These are phyloP conservation scores for Panthera tigris DNA, from an alignment of 2,113 vertebrate species.

Conservation along the genomic window DNA sequence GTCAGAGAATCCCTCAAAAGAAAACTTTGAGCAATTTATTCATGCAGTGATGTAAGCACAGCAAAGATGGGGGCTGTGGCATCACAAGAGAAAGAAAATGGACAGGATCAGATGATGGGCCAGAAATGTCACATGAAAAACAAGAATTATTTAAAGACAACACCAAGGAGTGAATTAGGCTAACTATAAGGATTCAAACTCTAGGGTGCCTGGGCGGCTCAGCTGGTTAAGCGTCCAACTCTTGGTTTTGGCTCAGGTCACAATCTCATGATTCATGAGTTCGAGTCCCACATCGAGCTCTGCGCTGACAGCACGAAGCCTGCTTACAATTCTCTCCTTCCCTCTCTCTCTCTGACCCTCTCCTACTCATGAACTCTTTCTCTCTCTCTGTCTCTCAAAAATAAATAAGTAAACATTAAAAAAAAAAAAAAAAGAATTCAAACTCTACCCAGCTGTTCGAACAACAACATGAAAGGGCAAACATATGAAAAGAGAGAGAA, in stretches of 20 bases:
- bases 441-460: neutral
- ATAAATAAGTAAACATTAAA: too few relatives aligned
- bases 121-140: neutral
- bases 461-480: neutral
- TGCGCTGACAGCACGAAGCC: too few relatives aligned
- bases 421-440: neutral
- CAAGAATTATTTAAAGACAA: neutral
- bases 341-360: too few relatives aligned
- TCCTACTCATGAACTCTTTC: too few relatives aligned
- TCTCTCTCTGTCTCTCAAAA: too few relatives aligned
- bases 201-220: neutral
- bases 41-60: rapidly evolving
- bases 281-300: too few relatives aligned
- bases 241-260: too few relatives aligned
- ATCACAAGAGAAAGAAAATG: neutral
- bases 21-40: neutral
- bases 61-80: rapidly evolving
- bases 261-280: too few relatives aligned
- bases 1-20: neutral
- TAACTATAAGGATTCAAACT: neutral
- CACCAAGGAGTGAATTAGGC: neutral
- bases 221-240: too few relatives aligned
- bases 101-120: neutral
- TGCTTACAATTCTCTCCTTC: too few relatives aligned
- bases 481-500: neutral